Base-by-base conservation (phyloP, 2,113 vertebrate species). In the Struthio camelus region DNA sequence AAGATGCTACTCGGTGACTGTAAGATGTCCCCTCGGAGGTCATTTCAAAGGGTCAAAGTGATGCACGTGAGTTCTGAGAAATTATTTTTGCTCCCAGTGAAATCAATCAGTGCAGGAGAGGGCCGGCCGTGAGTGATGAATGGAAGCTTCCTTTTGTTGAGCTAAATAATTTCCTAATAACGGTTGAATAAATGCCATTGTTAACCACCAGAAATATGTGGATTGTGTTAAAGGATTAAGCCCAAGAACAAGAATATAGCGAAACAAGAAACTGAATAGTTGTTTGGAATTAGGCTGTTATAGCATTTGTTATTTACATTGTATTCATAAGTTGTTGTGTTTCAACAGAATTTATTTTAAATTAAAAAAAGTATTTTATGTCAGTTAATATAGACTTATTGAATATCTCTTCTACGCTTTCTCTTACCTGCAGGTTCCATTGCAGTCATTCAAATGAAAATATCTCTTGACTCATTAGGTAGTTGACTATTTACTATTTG, bases 161-260 rank as follows among this genome's bases (percentile, higher is more conserved):
- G 93, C 86, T 92, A 91, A 97, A 97, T 96, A 96, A 97, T 97
- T 97, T 97, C 95, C 78, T 85, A 97, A 97, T 97, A 95, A 96
- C 85, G 32, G 65, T 97, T 97, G 93, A 97, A 97, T 87, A 95
- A 95, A 96, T 96, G 89, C 78, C 97, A 89, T 91, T 97, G 93
- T 96, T 96, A 97, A 97, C 97, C 94, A 85, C 77, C 95, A 96
- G 50, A 82, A 87, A 83, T 58, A 4, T 38, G 75, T 94, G 89
- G 75, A 87, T 73, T 54, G 30, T 73, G 53, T 54, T 54, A 73
- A 73, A 54, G 51, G 71, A 73, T 82, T 82, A 96, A 85, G 59
- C 70, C 86, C 76, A 85, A 86, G 79, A 94, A 81, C 93, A 96
- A 97, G 94, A 95, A 95, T 4, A 13, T 58, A 38, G 81, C 87